Base-by-base conservation (phyloP, 2,797 vertebrate genomes). In the Tympanoctomys barrerae region DNA sequence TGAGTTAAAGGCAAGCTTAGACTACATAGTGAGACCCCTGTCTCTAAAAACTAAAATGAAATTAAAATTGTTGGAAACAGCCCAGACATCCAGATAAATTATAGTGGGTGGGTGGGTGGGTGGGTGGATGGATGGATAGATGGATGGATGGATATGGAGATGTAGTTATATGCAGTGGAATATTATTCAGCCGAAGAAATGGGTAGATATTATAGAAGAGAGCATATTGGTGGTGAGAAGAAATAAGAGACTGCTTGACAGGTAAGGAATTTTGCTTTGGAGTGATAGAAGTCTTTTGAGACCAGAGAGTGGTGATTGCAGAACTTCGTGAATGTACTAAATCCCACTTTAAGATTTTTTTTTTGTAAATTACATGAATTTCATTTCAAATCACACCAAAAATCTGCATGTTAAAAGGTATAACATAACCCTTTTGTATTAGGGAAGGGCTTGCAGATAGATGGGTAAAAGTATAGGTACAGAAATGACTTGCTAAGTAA, bases 361-460 rank as follows among this genome's bases (percentile, higher is more conserved):
- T 57, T 62, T 42, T 86, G 64, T 94, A 18, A 71, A n/a, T 73
- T 79, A 42, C 13, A 8, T 71, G 31, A 83, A 89, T 94, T 62
- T 87, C n/a, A 57, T 33, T 22, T 86, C 31, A 89, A 62, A 78
- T 95, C 81, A 95, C 82, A 91, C 11, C 42, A 71, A 85, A 89
- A 73, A 87, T 36, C 87, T 89, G 7, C 10, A 81, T 88, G 54
- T 61, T 89, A 80, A 95, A 94, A 94, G 54, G 21, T 85, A 59
- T 61, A 82, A 33, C 42, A 86, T 46, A 87, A 86, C 86, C n/a
- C 7, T 85, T 93, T 96, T 46, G 87, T 36, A 91, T 75, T 94
- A 94, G 73, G 73, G 68, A 96, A 94, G 57, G 1, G 1, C 90
- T 94, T 92, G 82, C 24, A 88, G 2, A 79, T 83, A 90, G 31